phyloP scores from a whole-genome alignment of 2,797 vertebrate genomes.

The Urosaurus nigricauda region DNA sequence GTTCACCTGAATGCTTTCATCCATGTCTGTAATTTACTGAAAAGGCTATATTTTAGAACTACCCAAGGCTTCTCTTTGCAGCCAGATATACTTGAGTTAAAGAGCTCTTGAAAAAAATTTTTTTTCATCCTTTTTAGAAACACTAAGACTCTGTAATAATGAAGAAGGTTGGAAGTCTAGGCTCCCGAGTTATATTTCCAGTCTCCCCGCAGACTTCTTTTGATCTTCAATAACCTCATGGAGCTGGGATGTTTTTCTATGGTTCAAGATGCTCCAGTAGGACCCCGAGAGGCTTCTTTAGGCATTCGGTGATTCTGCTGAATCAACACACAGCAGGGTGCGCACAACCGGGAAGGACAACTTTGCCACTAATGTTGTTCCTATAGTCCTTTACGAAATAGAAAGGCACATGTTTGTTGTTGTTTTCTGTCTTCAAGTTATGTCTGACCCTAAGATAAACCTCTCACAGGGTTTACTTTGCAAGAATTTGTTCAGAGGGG shows the following conservation, averaged over 20 bases:
- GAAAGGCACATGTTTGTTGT: background rate
- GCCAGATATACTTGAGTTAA: conserved; percentile 29
- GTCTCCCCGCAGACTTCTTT: background rate
- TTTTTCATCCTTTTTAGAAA: background rate
- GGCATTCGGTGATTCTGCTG: background rate
- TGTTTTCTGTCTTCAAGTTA: no score
- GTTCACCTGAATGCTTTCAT: conserved; percentile 30
- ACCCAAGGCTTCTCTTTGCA: conserved; percentile 13
- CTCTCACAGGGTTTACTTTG: no score
- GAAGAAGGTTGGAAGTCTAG: background rate
- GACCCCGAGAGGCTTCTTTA: background rate
- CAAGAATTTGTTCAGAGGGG: no score
- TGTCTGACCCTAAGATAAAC: no score
- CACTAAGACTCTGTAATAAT: conserved; percentile 7
- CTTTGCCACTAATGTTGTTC: no score
- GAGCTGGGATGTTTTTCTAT: background rate
- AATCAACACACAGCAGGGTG: background rate
- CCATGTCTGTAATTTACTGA: conserved; percentile 26
- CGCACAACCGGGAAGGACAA: no score
- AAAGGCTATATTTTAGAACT: conserved; percentile 30
- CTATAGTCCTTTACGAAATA: no score
- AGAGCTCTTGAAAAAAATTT: conserved; percentile 21
- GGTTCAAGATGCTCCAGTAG: background rate
- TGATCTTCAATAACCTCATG: background rate
- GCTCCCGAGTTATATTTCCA: background rate